Evolutionary conservation across 2,113 vertebrate genomes (phyloP), one percentile per base, ranked within the genome.

Genomic region (Myotis davidii): DNA sequence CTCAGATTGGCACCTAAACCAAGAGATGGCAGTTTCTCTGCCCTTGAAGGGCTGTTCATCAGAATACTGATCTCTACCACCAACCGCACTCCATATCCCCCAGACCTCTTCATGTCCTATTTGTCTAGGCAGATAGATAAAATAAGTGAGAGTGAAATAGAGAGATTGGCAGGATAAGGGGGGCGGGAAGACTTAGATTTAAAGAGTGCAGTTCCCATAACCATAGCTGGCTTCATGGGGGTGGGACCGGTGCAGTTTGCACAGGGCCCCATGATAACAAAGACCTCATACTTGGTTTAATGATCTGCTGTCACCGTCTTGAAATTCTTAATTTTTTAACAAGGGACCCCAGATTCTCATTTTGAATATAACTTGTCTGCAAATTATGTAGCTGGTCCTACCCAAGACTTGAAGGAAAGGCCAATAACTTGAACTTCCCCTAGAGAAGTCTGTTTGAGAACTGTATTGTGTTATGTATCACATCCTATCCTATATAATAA

Each of bases 301-400:
- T 67, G 64, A n/a, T 84, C 61, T 61, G 14, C 14, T 78, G 32
- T 78, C 56, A 92, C 64, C 17, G 3, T 83, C 61, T 92, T 73
- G 88, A 91, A 64, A 85, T 95, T 65, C 61, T 85, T 77, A 32
- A n/a, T 81, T 65, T 96, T 96, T 85, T 21, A 91, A 89, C 16
- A 86, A 78, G 34, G 3, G 8, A 12, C 6, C 50, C 29, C 11
- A 54, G n/a, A 89, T 85, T 92, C 56, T 97, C 21, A 70, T 72
- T 84, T 95, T 54, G 39, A 29, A 23, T 50, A 9, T 34, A 92
- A 74, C 67, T 95, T 95, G 61, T 39, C 50, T 87, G 25, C 34
- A 93, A 91, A 86, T 83, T 94, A 78, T 65, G 9, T 67, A 93
- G 65, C 32, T 52, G 16, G 34, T 81, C 18, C 37, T 82, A n/a